Evolutionary conservation across 2,113 vertebrate species (phyloP), one percentile per base, ranked within the genome.

Genomic region (Clarias macrocephalus): DNA sequence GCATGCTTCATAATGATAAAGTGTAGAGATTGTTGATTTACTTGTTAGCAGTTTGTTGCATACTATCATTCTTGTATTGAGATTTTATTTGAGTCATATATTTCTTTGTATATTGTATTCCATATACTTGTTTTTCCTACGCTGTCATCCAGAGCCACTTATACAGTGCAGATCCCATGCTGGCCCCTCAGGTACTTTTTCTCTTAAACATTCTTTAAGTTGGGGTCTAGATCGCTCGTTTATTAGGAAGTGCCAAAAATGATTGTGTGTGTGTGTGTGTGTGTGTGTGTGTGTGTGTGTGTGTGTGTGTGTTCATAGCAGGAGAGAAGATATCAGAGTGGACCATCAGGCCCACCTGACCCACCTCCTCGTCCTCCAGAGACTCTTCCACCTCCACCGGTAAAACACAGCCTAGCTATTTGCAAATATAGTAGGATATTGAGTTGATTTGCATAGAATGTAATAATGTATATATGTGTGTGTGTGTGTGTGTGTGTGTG

Each of bases 401-500:
- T 79, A 28, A 56, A 2, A 56, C 66, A 16, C 28, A 30, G 42
- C 6, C 42, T 48, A 48, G 48, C 7, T 48, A 8, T 48, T 48
- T 48, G 6, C 48, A 48, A 48, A 6, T 48, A 48, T 48, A 48
- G 6, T 48, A 66, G 10, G 25, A n/a, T 65, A 63, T 63, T 3
- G 25, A 3, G 10, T 6, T 66, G 3, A 28, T 4, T 28, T 66
- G n/a, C n/a, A 66, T 66, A 68, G 28, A 30, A 13, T 5, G 12
- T n/a, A 68, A 68, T 68, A 68, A 66, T 28, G 15, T 56, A 15
- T 5, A 8, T 48, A 9, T 79, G 23, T 83, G 62, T 86, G 33
- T 86, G n/a, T 88, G 72, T 83, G 52, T 54, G 52, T n/a, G 77
- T 63, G 28, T 75, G 72, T 56, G 54, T 73, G 63, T 80, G 52